Conservation (phyloP, 2,113 vertebrate genomes). For the Epinephelus lanceolatus region DNA sequence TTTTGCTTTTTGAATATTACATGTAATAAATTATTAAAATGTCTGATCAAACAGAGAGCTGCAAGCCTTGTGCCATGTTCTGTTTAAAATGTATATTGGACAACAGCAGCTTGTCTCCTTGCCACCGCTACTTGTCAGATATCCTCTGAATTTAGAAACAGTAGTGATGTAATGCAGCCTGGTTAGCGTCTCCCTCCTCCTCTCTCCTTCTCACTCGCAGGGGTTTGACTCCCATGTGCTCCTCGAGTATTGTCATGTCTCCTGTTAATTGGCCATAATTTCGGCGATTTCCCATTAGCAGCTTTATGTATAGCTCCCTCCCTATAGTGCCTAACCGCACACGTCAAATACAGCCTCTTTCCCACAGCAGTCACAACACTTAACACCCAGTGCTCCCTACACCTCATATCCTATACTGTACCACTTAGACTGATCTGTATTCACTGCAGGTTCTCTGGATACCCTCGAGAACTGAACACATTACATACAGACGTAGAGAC, state of each 20-base stretch:
- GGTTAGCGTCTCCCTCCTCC: background rate
- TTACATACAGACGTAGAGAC: conserved; percentile 26
- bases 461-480: conserved; percentile 5
- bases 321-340: conserved; percentile 6
- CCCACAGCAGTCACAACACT: conserved; percentile 4
- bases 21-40: conserved; percentile 3
- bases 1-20: conserved; percentile 24
- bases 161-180: background rate
- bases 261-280: conserved; percentile 24
- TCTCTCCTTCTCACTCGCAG: background rate
- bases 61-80: background rate
- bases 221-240: background rate
- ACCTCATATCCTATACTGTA: conserved; percentile 12
- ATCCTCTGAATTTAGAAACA: conserved; percentile 35
- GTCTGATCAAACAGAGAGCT: background rate
- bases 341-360: conserved; percentile 19
- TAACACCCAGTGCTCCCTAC: conserved; percentile 4
- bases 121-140: conserved; percentile 7
- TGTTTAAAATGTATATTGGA: conserved; percentile 5
- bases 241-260: conserved; percentile 11
- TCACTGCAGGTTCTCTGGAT: background rate
- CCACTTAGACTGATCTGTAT: conserved; percentile 30
- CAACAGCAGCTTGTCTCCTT: background rate
- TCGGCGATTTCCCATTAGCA: conserved; percentile 15
- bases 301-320: background rate